Evolutionary conservation across 2,888 invertebrate genomes (phyloP), one percentile per base, ranked within the genome.

Genomic region (Augochlorella aurata): DNA sequence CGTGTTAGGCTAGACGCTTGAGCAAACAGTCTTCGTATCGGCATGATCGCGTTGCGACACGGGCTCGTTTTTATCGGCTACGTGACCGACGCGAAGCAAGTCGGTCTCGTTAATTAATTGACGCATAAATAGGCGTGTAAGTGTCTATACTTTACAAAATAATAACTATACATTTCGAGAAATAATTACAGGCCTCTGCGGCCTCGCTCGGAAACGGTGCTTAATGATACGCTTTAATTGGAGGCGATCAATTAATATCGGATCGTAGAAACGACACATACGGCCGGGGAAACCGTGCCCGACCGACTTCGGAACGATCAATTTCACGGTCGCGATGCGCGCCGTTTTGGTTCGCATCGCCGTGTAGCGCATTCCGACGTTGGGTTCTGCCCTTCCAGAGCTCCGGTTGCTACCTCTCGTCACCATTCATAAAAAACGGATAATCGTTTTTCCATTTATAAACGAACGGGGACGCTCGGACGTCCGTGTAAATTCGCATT

Each of bases 21-120:
- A 83, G 83, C 84, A 80, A 84, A 74, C 63, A 58, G 12, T 74
- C 71, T 16, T 71, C 73, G 49, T 29, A 14, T 67, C 38, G 29
- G n/a, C 14, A 3, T 29, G 24, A 10, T 50, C 18, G 50, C 18
- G 38, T 50, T 18, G 50, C 9, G 50, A 82, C 58, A 45, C 69
- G 44, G 77, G 50, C 70, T 74, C 76, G 38, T 24, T 50, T 50
- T 44, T 12, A 44, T 38, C 65, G 5, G n/a, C 18, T n/a, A 12
- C 9, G 24, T 1, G 18, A 12, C 18, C 38, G 1, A n/a, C n/a
- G 38, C 38, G 18, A 38, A 65, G 10, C n/a, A 9, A 9, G 14
- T 45, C 38, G 18, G 18, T 21, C 29, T n/a, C 61, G 29, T 29
- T 49, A 63, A 75, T 63, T 54, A 75, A 72, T 68, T 44, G 47